Evolutionary conservation across 1,140 invertebrate genomes (phyloP), one percentile per base, ranked within the genome.

Genomic region (Zaprionus davidi): DNA sequence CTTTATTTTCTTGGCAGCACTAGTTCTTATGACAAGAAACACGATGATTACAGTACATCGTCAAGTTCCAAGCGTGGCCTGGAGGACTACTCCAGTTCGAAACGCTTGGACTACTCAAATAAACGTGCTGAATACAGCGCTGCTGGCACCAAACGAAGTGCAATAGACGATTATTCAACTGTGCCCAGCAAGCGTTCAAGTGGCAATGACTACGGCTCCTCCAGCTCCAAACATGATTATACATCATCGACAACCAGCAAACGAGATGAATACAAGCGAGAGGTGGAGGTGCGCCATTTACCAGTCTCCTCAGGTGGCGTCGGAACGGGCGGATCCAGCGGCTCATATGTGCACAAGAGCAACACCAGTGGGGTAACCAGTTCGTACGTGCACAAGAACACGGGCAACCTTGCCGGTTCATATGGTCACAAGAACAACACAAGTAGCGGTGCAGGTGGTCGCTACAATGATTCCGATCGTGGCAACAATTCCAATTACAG

Each of bases 11-110:
- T 17, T 28, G 9, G 7, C 58, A 78, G 81, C 71, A 78, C 79
- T 49, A 76, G 79, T 65, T 81, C 78, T 15, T 92, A 91, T 49
- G 91, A 91, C 15, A 92, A 92, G 56, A 92, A 92, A 20, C 87
- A 92, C 28, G 92, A 92, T 78, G 91, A 92, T 53, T 92, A 90
- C 58, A 71, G 74, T 11, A 77, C 77, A 12, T 75, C 90, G 11
- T 85, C 90, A 7, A 55, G 74, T 15, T 76, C 79, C 6, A 90
- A 90, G 24, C 83, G 84, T 13, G 71, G 72, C 6, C 31, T 91
- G 22, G 88, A 92, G 13, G 91, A 92, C 24, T 92, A 88, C 26
- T 75, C 84, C 1, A 92, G 77, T 53, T 76, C 78, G 26, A 92
- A 92, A 56, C 87, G 91, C n/a, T 51, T 88, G 20, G 91, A 92